Percentiles rank a stretch among this genome's conserved stretches.
These are phyloP conservation scores for Schizothorax lantsangensis DNA, from an alignment of 2,797 vertebrate genomes.

Conservation along the genomic window DNA sequence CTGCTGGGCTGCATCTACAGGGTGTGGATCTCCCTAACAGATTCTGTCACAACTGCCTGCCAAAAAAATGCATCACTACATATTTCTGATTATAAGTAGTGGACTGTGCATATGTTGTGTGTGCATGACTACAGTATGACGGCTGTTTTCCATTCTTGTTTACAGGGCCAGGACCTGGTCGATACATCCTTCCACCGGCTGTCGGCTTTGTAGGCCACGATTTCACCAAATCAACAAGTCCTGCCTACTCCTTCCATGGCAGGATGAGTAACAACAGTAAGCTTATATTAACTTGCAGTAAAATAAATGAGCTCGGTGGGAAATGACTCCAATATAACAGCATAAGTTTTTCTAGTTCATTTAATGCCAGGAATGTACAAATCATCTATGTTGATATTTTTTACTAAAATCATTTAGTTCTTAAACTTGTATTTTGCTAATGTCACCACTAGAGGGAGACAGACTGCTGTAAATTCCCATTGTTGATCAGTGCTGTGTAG, in stretches of 20 bases:
- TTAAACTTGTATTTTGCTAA: background rate
- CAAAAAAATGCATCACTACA: slow-evolving; percentile 30
- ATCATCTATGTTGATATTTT: background rate
- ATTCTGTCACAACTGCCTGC: slow-evolving; percentile 13
- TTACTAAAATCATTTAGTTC: background rate
- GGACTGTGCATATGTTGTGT: background rate
- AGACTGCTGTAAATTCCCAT: background rate
- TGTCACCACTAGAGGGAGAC: slow-evolving; percentile 31
- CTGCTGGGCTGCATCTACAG: slow-evolving; percentile 47
- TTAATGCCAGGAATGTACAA: background rate
- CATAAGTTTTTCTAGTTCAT: background rate
- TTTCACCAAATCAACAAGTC: slow-evolving; percentile 79
- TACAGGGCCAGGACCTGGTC: slow-evolving; percentile 84
- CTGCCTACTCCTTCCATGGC: slow-evolving; percentile 82
- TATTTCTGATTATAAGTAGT: slow-evolving; percentile 11
- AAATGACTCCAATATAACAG: background rate
- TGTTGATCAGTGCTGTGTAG: background rate
- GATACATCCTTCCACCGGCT: slow-evolving; percentile 82
- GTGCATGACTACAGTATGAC: background rate
- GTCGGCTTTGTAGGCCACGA: slow-evolving; percentile 84
- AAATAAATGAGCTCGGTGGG: background rate
- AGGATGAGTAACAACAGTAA: slow-evolving; percentile 78
- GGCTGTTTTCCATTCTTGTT: slow-evolving; percentile 15
- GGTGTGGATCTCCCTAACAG: slow-evolving; percentile 22
- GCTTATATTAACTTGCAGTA: slow-evolving; percentile 35